Evolutionary conservation across 2,113 vertebrate genomes (phyloP), one percentile per base, ranked within the genome.

Genomic region (Progne subis): DNA sequence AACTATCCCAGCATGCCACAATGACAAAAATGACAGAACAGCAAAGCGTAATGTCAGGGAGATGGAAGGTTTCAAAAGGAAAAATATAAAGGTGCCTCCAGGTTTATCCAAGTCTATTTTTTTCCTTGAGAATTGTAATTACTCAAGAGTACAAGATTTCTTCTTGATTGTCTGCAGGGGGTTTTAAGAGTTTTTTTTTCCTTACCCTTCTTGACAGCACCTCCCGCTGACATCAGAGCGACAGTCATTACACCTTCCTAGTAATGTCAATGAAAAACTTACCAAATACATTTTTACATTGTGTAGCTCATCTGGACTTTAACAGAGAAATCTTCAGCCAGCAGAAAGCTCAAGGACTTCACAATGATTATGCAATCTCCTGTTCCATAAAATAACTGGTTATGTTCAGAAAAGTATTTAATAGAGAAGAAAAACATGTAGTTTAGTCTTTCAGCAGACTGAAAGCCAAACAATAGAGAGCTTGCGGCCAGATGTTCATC

Each of bases 221-320:
- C 95, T 95, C 96, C 97, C 1, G 82, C 90, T 97, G 97, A 86
- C 85, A 96, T 65, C 90, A 96, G 84, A 85, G 89, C 11, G 41
- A 88, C 69, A 96, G 86, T 94, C 86, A 94, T 96, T 96, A 72
- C 82, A 94, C 85, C 57, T 96, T 94, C 86, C 79, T 82, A 53
- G 90, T 95, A 97, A 96, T 61, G 64, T 86, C 96, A 96, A 94
- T 94, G 90, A 87, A 97, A 92, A 82, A 12, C 50, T 91, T 94
- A 77, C 16, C 76, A 76, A 86, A 94, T 64, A 65, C 20, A 93
- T 92, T 92, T 96, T 96, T 46, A 14, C 63, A 72, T 64, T 82
- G 56, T 96, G 31, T 65, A 97, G 95, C 79, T 84, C 70, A 80
- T 94, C 63, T 69, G 82, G 60, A 88, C 87, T 94, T 92, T 69